A percentile compares a stretch with the other conserved stretches of the same genome.
Evolutionary conservation across 2,888 invertebrate genomes (phyloP).

Genomic region (Cephus pygmeus): DNA sequence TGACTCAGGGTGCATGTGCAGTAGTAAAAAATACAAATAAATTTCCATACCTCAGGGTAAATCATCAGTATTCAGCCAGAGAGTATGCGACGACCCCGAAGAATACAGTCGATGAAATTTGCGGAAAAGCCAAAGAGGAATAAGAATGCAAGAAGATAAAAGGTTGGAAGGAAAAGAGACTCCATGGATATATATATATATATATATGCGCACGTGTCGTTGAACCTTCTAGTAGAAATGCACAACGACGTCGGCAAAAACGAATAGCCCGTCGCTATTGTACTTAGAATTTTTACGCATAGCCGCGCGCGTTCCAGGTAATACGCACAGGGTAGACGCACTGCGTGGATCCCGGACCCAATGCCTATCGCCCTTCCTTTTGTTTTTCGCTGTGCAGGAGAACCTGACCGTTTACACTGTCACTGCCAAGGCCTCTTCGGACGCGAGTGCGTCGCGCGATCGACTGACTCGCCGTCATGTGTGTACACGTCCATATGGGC

Average conservation of each 20-base stretch:
- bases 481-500: not conserved
- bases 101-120: not conserved
- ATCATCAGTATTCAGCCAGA: not conserved
- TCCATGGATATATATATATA: not conserved
- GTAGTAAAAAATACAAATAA: not conserved
- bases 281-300: not conserved
- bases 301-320: not conserved
- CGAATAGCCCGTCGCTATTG: not conserved
- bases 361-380: not conserved
- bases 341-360: not conserved
- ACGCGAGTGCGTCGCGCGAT: not conserved
- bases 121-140: not conserved
- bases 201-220: not conserved
- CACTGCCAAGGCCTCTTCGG: constrained; percentile 36
- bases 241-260: not conserved
- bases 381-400: not conserved
- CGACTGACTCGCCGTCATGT: not conserved
- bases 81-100: not conserved
- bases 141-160: not conserved
- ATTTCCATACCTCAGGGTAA: not conserved
- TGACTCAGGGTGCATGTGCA: not conserved
- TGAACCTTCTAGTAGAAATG: not conserved
- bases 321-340: not conserved
- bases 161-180: not conserved
- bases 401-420: constrained; percentile 11